These are phyloP conservation scores for Diorhabda elongata DNA, from an alignment of 1,140 invertebrate genomes.

Conservation along the genomic window DNA sequence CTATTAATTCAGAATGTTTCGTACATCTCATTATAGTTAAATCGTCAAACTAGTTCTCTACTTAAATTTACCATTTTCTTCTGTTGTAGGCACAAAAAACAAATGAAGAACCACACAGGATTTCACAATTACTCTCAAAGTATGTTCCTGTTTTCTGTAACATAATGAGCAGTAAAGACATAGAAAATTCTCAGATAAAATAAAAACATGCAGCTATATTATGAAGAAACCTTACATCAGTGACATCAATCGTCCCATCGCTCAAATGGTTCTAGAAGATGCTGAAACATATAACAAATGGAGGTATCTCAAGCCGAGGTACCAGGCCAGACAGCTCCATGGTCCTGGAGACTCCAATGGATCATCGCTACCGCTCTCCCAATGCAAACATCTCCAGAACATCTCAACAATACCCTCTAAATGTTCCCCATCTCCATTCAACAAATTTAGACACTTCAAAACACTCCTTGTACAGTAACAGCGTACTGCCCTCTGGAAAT, in stretches of 20 bases:
- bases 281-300: constrained; percentile 46
- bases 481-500: constrained; percentile 44
- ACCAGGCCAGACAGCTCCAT: constrained; percentile 43
- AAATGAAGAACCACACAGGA: too few species aligned
- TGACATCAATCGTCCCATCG: constrained; percentile 27
- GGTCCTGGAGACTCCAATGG: constrained; percentile 40
- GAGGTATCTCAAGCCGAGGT: constrained; percentile 38
- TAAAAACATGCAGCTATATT: constrained; percentile 28
- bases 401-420: constrained; percentile 40
- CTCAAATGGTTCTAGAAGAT: constrained; percentile 37
- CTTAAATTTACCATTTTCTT: too few species aligned
- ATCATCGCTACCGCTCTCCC: constrained; percentile 33
- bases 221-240: constrained; percentile 36
- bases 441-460: constrained; percentile 55
- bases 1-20: too few species aligned
- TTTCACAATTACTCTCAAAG: too few species aligned
- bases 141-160: background rate
- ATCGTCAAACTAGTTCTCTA: too few species aligned
- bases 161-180: constrained; percentile 13
- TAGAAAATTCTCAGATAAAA: constrained; percentile 17
- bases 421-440: constrained; percentile 37
- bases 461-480: constrained; percentile 64
- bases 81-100: too few species aligned
- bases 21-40: too few species aligned
- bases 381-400: constrained; percentile 38